Conservation (phyloP, 2,797 vertebrate species). For the Pangasius larnaudii region DNA sequence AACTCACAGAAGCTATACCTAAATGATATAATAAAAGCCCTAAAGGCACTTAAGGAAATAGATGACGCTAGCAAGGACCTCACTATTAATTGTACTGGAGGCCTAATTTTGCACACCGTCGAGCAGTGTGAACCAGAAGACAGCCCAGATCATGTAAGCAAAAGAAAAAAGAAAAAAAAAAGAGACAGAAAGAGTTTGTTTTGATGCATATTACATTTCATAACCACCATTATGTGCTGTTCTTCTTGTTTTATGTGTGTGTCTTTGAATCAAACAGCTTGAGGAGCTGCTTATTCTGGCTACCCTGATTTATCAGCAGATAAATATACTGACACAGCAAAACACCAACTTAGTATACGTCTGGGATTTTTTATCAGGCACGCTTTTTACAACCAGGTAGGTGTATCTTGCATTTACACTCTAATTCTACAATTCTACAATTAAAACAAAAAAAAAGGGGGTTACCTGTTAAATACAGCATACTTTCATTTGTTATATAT, state of each 20-base stretch:
- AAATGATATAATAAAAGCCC: neutral
- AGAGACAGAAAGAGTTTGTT: neutral
- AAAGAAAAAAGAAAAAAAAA: neutral
- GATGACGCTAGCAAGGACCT: accelerated
- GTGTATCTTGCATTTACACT: slow-evolving; percentile 5
- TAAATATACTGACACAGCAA: slow-evolving; percentile 29
- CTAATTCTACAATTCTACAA: too few relatives aligned
- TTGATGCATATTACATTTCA: neutral
- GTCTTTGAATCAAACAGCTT: slow-evolving; percentile 33
- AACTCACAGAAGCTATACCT: slow-evolving; percentile 17
- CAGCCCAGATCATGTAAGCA: slow-evolving; percentile 26
- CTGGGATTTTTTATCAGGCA: slow-evolving; percentile 58
- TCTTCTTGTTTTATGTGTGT: neutral
- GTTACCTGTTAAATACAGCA: neutral
- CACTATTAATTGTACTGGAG: slow-evolving; percentile 60
- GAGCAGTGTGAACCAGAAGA: slow-evolving; percentile 59
- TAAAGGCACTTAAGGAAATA: accelerated
- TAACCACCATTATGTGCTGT: neutral
- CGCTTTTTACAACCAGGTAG: slow-evolving; percentile 67
- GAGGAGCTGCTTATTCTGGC: slow-evolving; percentile 61
- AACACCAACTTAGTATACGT: neutral
- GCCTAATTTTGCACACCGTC: slow-evolving; percentile 59
- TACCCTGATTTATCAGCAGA: slow-evolving; percentile 56
- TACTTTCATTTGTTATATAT: neutral
- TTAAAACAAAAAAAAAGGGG: neutral